A percentile compares a stretch with the other conserved stretches of the same genome.
Evolutionary conservation across 2,888 invertebrate species (phyloP).

Genomic region (Asteroscopus sphinx): DNA sequence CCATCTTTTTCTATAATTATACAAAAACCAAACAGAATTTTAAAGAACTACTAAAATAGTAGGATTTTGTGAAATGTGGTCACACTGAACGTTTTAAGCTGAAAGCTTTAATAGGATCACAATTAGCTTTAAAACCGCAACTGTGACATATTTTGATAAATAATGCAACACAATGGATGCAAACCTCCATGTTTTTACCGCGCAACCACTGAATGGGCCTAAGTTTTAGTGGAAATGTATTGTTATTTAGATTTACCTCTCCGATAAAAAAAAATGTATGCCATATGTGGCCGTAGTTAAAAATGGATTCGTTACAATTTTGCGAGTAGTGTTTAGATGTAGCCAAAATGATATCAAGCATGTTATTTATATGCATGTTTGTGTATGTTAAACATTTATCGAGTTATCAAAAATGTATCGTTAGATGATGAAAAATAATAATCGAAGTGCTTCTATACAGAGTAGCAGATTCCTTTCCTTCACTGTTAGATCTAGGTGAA

Average conservation of each 20-base stretch:
- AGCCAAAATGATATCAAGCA: conserved; percentile 79
- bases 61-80: conserved; percentile 50
- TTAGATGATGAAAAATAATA: conserved; percentile 80
- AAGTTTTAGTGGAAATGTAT: conserved; percentile 81
- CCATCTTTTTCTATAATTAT: conserved; percentile 57
- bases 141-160: conserved; percentile 72
- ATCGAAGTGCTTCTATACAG: conserved; percentile 78
- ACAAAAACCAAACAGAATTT: conserved; percentile 46
- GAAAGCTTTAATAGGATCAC: conserved; percentile 77
- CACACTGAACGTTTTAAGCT: conserved; percentile 65
- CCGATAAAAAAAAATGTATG: conserved; percentile 72
- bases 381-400: conserved; percentile 82
- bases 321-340: conserved; percentile 83
- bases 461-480: conserved; percentile 70
- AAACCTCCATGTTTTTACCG: conserved; percentile 49
- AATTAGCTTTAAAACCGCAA: conserved; percentile 66
- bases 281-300: conserved; percentile 81
- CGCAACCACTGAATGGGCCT: conserved; percentile 72
- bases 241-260: conserved; percentile 77
- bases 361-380: conserved; percentile 82
- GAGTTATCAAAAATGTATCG: conserved; percentile 85
- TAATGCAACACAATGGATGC: conserved; percentile 56
- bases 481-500: conserved; percentile 42
- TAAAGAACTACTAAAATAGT: conserved; percentile 51
- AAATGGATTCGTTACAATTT: conserved; percentile 82